Evolutionary conservation across 2,113 vertebrate genomes (phyloP).

Genomic region (Misgurnus mizolepis): DNA sequence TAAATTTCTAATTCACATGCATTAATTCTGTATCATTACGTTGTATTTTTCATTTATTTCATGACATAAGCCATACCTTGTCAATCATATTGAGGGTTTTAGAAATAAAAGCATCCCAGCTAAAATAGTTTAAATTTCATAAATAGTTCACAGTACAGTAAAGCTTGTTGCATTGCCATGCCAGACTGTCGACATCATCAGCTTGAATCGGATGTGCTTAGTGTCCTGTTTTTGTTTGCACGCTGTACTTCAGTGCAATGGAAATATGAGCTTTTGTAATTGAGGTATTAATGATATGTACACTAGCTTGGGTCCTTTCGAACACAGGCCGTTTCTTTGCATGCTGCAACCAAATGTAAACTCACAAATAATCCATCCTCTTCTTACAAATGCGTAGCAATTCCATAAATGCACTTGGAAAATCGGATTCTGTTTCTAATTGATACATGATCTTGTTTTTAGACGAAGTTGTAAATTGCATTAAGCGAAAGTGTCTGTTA

Average conservation of each 20-base stretch:
- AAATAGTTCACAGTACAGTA: neutral
- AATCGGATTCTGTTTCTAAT: constrained; percentile 19
- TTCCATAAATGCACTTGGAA: constrained; percentile 7
- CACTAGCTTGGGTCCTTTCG: neutral
- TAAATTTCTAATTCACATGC: neutral
- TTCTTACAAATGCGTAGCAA: neutral
- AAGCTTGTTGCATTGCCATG: neutral
- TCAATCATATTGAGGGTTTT: neutral
- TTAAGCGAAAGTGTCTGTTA: constrained; percentile 20
- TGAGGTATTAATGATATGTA: neutral
- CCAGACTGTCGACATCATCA: neutral
- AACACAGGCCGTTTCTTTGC: constrained; percentile 18
- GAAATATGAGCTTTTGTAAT: constrained; percentile 13
- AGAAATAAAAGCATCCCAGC: neutral
- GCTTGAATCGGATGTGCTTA: neutral
- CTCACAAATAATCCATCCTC: neutral
- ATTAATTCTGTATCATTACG: neutral
- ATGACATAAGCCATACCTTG: neutral
- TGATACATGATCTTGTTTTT: constrained; percentile 11
- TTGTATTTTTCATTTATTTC: neutral
- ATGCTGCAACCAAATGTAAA: neutral
- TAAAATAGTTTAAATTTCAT: too few species aligned
- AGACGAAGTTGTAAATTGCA: neutral
- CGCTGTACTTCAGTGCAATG: neutral
- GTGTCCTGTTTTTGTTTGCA: neutral